These are phyloP conservation scores for Saccostrea glomerata DNA, from an alignment of 1,140 invertebrate species.

Conservation along the genomic window DNA sequence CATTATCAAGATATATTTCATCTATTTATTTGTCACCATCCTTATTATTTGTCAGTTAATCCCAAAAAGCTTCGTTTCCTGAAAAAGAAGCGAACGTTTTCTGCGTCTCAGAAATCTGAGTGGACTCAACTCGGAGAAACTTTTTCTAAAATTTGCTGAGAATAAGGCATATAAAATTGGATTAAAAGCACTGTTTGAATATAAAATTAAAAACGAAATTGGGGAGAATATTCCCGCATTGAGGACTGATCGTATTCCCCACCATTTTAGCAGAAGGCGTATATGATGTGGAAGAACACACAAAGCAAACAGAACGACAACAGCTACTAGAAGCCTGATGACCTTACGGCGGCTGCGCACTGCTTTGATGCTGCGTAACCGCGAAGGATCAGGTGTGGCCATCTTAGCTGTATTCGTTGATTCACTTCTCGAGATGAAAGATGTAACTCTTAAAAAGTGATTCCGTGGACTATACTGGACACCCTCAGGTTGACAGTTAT, in stretches of 20 bases:
- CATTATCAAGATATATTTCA: too few species aligned
- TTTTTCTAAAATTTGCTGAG: conserved; percentile 83
- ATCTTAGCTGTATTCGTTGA: not conserved
- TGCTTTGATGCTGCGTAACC: conserved; percentile 61
- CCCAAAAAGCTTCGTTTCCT: conserved; percentile 28
- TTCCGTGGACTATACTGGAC: not conserved
- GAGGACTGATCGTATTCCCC: conserved; percentile 79
- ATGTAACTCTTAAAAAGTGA: not conserved
- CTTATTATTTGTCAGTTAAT: too few species aligned
- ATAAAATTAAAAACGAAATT: conserved; percentile 90
- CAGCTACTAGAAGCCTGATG: conserved; percentile 88
- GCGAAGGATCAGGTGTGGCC: conserved; percentile 10
- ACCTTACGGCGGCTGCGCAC: conserved; percentile 77
- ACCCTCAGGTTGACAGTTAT: not conserved
- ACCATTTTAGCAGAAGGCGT: conserved; percentile 87
- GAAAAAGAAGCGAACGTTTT: conserved; percentile 35
- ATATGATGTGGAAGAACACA: conserved; percentile 92
- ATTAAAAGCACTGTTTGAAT: conserved; percentile 91
- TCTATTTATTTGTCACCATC: too few species aligned
- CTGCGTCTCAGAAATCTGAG: conserved; percentile 52
- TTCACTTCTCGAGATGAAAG: not conserved
- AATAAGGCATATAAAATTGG: conserved; percentile 91
- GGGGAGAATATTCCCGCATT: conserved; percentile 89
- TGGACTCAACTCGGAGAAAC: conserved; percentile 72
- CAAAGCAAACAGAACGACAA: conserved; percentile 89